Percentiles rank a stretch among this genome's conserved stretches.
Evolutionary conservation across 2,113 vertebrate genomes (phyloP).

Genomic region (Brienomyrus brachyistius): DNA sequence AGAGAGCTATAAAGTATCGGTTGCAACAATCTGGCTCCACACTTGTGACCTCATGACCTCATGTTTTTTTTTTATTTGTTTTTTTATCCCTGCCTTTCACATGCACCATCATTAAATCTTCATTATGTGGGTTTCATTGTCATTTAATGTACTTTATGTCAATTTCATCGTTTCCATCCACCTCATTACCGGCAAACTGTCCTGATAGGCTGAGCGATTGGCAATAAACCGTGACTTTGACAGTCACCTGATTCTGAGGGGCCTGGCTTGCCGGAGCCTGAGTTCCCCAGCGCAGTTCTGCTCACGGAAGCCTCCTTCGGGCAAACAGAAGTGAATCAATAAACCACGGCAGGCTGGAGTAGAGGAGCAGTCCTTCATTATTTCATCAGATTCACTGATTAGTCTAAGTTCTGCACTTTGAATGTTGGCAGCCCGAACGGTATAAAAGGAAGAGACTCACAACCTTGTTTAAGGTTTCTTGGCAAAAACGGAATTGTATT

Average conservation of each 20-base stretch:
- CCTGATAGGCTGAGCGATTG: background rate
- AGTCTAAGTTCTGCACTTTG: background rate
- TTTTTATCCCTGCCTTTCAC: background rate
- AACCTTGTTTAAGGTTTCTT: background rate
- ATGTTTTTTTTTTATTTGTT: background rate
- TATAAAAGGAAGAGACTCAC: background rate
- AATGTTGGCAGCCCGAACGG: background rate
- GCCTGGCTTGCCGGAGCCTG: background rate
- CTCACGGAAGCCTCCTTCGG: background rate
- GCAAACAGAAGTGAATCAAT: background rate
- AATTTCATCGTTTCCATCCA: background rate
- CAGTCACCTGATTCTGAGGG: background rate
- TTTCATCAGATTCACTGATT: background rate
- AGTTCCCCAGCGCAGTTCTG: background rate
- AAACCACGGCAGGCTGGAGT: background rate
- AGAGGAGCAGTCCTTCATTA: background rate
- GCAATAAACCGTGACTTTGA: background rate
- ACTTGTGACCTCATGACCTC: background rate
- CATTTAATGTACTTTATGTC: slow-evolving; percentile 1
- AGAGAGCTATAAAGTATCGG: background rate
- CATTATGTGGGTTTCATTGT: slow-evolving; percentile 7
- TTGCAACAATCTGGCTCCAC: background rate
- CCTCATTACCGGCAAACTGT: background rate
- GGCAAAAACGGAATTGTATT: background rate
- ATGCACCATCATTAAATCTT: background rate